Evolutionary conservation across 2,888 invertebrate species (phyloP).

Genomic region (Myopa tessellatipennis): DNA sequence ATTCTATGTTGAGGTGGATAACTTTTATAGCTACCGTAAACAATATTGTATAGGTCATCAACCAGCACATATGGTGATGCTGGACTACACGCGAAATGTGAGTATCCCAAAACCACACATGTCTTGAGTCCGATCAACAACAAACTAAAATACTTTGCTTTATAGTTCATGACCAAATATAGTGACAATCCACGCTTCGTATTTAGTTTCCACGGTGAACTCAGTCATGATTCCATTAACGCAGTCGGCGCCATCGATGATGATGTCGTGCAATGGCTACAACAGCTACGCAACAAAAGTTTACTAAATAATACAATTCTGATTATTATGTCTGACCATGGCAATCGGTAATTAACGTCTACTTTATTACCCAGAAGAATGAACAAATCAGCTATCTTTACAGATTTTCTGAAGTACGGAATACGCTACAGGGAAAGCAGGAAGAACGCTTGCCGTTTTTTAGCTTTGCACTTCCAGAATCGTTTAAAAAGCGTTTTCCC

Average conservation of each 20-base stretch:
- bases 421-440: constrained; percentile 89
- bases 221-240: constrained; percentile 89
- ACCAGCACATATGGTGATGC: constrained; percentile 77
- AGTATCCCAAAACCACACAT: constrained; percentile 47
- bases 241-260: constrained; percentile 81
- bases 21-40: constrained; percentile 71
- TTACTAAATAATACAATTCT: constrained; percentile 83
- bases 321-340: constrained; percentile 94
- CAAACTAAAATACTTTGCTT: neutral
- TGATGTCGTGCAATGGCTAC: constrained; percentile 77
- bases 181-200: constrained; percentile 79
- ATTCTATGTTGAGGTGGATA: constrained; percentile 78
- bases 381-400: constrained; percentile 14
- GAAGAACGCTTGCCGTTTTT: constrained; percentile 93
- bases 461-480: constrained; percentile 80
- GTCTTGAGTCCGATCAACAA: neutral
- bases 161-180: constrained; percentile 73
- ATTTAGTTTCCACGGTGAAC: constrained; percentile 89
- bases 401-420: constrained; percentile 83
- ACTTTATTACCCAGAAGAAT: neutral
- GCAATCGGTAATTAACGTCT: constrained; percentile 74
- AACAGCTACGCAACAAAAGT: constrained; percentile 72
- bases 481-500: constrained; percentile 74
- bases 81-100: constrained; percentile 77
- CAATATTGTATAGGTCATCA: constrained; percentile 78